phyloP scores from a whole-genome alignment of 2,113 vertebrate species.

The Antennarius striatus region DNA sequence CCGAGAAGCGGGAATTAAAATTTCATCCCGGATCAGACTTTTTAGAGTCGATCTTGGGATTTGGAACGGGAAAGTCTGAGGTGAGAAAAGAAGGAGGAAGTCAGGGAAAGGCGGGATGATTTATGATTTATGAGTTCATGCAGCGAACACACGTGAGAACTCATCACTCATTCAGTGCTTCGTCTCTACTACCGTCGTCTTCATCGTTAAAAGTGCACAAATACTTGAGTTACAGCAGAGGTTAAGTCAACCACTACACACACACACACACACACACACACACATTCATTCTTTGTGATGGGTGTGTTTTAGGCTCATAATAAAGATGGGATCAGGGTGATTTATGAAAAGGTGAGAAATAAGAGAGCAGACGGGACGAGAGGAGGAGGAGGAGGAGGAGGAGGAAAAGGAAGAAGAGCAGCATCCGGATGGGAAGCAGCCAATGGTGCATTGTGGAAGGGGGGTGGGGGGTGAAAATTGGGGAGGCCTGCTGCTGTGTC shows the following conservation, averaged over 20 bases:
- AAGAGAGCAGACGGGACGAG: background rate
- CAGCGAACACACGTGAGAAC: background rate
- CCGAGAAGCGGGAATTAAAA: too few relatives aligned
- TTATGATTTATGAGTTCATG: background rate
- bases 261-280: background rate
- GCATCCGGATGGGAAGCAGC: constrained; percentile 57
- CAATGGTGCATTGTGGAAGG: background rate
- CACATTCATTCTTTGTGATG: too few relatives aligned
- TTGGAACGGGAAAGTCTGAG: background rate
- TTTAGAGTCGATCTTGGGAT: too few relatives aligned
- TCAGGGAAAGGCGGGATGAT: background rate
- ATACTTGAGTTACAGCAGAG: constrained; percentile 46
- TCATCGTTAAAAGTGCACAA: constrained; percentile 56
- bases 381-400: background rate
- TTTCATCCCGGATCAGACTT: too few relatives aligned
- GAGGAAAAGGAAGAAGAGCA: constrained; percentile 32
- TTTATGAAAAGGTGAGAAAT: background rate
- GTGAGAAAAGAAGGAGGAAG: background rate
- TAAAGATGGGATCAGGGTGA: constrained; percentile 9
- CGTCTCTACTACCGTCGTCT: constrained; percentile 8
- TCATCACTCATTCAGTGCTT: constrained; percentile 46
- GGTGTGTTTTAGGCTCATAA: background rate
- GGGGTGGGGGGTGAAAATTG: constrained; percentile 9
- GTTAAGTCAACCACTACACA: constrained; percentile 3
- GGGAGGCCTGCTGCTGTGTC: constrained; percentile 5